Evolutionary conservation across 2,888 invertebrate genomes (phyloP), one percentile per base, ranked within the genome.

Genomic region (Camponotus fellah): DNA sequence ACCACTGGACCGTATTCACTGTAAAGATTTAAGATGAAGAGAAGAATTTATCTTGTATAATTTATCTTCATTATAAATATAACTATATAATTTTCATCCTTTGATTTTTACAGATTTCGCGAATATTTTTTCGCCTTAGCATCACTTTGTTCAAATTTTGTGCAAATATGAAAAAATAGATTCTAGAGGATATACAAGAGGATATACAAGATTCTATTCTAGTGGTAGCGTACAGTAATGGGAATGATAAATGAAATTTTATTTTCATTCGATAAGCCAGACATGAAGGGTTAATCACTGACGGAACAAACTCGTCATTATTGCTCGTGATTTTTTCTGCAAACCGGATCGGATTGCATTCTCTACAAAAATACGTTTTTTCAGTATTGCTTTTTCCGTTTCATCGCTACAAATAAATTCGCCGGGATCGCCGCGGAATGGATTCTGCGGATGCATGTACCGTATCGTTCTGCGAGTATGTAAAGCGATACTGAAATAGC

Each of bases 381-480:
- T 80, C 60, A 72, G 72, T 80, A 80, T 80, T 80, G 79, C 72
- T 80, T 80, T 80, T 80, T 80, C 72, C 72, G 79, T 80, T 80
- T 80, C 79, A 80, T 80, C 72, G 79, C 79, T 80, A 80, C 79
- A 80, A 80, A 80, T 80, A 80, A 80, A 80, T 80, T 80, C 72
- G 60, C 72, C 72, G 21, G 71, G 46, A 60, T 79, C 26, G 26
- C 43, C 46, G 66, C 32, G 60, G 60, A 80, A 80, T 80, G 46
- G 60, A 80, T 80, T 80, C 79, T 49, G 49, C 72, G 72, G 49
- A 80, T 80, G 60, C 69, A 40, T 60, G 71, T 46, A 79, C 58
- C 76, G 56, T 71, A 60, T 37, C 72, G 43, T 68, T 60, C 37
- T 49, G 49, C 72, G 79, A 53, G 79, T 80, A 80, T 80, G 79